These are phyloP conservation scores for Scomber scombrus DNA, from an alignment of 2,113 vertebrate genomes.

Conservation along the genomic window DNA sequence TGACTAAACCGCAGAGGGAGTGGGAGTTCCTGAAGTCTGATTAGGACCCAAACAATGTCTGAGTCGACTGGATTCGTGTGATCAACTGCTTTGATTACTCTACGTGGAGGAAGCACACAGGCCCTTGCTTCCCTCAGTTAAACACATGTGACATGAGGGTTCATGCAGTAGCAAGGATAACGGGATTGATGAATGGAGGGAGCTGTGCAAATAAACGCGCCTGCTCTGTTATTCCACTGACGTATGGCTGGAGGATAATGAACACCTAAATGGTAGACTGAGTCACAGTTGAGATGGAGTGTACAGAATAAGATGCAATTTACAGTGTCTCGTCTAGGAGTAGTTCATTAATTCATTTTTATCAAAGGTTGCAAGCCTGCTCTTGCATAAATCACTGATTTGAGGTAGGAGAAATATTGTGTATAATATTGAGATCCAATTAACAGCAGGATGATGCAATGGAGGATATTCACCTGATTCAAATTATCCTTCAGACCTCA, in stretches of 20 bases:
- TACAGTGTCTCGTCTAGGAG: conserved; percentile 17
- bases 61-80: conserved; percentile 17
- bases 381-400: conserved; percentile 8
- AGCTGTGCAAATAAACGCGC: conserved; percentile 75
- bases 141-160: conserved; percentile 55
- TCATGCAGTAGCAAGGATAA: conserved; percentile 70
- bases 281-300: conserved; percentile 25
- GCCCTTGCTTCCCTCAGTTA: conserved; percentile 26
- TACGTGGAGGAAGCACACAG: conserved; percentile 5
- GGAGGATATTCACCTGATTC: too few relatives aligned
- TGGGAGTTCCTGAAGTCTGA: conserved; percentile 64
- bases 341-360: conserved; percentile 12
- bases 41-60: conserved; percentile 56
- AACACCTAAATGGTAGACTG: conserved; percentile 27
- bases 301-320: not conserved
- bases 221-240: conserved; percentile 76
- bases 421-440: too few relatives aligned
- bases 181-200: conserved; percentile 65
- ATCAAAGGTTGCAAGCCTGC: not conserved
- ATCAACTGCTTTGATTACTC: conserved; percentile 56
- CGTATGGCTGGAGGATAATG: conserved; percentile 56
- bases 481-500: too few relatives aligned
- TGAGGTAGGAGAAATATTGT: too few relatives aligned
- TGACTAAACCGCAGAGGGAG: conserved; percentile 59
- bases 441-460: too few relatives aligned